Base-by-base conservation (phyloP, 1,140 invertebrate species). In the Anagrus nilaparvatae region DNA sequence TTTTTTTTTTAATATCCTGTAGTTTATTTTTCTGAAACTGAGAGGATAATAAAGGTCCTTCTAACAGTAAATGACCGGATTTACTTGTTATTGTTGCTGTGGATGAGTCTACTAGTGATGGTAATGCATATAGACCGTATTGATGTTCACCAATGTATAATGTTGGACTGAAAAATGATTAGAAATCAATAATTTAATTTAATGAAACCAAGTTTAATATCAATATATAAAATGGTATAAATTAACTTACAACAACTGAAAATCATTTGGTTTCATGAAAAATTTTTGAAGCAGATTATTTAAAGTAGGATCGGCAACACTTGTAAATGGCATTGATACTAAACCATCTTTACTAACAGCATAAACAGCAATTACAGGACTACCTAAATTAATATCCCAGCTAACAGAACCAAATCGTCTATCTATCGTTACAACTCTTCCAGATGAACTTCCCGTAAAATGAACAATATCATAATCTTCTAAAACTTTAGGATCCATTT, bases 351-450 rank as follows among this genome's bases (percentile, higher is more conserved):
- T 74, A 46, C 82, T 81, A 38, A 94, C 64, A 2, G 82, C 67
- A 63, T 96, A 99, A 41, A 91, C 78, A 0, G 86, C 92, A 33
- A 98, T 83, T 3, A 98, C 80, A 3, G 94, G 92, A 45, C 89
- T 92, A 34, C 80, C 78, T 33, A 91, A 78, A 60, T 96, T 80
- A 13, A 77, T 71, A 52, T 89, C 77, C 93, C 93, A 97, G 6
- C 92, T 60, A 23, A 90, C 69, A 44, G 80, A 76, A 0, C 87
- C 87, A 43, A 76, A 70, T n/a, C n/a, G n/a, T 38, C 78, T 67
- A 55, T 86, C 77, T 30, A 88, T 72, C 0, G 89, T 93, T 25
- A 92, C 76, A 23, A 92, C 72, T 37, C 79, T 71, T 1, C 92
- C 92, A 50, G 77, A 84, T n/a, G 87, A 90, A 52, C 86, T 93